Base-by-base conservation (phyloP, 1,140 invertebrate genomes). In the Eubasilissa regina region DNA sequence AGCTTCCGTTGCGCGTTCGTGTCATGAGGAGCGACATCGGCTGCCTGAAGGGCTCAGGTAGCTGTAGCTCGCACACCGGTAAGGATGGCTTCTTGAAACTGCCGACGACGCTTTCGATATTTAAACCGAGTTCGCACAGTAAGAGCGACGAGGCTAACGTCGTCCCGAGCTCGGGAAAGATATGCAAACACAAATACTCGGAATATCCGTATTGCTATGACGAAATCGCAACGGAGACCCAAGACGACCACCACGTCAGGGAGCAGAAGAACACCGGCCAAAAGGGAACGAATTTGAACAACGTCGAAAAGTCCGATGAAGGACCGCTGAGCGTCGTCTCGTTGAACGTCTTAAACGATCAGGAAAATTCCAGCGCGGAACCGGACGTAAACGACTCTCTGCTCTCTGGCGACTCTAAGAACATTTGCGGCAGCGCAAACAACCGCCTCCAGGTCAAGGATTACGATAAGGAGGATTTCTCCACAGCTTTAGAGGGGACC, bases 151-250 rank as follows among this genome's bases (percentile, higher is more conserved):
- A 80, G 19, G 80, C 84, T 0, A 88, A 87, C 73, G 85, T 85
- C 1, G 84, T 86, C 8, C 85, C 86, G 17, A 87, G 87, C 82
- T 84, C 87, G 4, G 80, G 75, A 82, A 95, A 95, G 83, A 91
- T 95, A 47, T 96, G 95, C 83, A 95, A 95, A 87, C 94, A 95
- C 82, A 95, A 95, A 84, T 96, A 96, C 85, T 95, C 94, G 17
- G 94, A 94, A 17, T 95, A 95, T 87, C 94, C 94, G 3, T 95
- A 95, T 86, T 95, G 94, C 85, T 96, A 96, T 83, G 94, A 94
- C 82, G 94, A 94, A 86, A 94, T 94, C 7, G 92, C 93, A 1
- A 91, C 92, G 15, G 93, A 94, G 77, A 92, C 90, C 73, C 92
- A 93, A 85, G 92, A 91, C 74, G 90, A 91, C 78, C 89, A 90